These are phyloP conservation scores for Suncus etruscus DNA, from an alignment of 2,113 vertebrate genomes.

Conservation along the genomic window DNA sequence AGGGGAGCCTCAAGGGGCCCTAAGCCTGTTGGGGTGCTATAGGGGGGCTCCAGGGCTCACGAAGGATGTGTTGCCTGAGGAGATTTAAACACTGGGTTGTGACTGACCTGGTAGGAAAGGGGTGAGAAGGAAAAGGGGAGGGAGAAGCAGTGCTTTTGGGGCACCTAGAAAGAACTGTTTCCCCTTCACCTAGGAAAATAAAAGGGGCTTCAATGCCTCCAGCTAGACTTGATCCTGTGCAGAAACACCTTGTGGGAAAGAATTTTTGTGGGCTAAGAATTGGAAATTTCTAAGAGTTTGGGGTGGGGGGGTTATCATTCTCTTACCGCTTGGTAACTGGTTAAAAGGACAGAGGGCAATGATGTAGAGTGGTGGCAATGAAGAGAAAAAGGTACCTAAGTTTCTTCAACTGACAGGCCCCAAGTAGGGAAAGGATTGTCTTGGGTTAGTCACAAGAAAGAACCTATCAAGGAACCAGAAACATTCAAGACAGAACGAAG, in stretches of 20 bases:
- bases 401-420: background rate
- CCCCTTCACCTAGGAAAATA: background rate
- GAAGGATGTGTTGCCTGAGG: background rate
- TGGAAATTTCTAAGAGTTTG: background rate
- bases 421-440: rapidly evolving
- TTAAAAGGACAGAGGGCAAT: background rate
- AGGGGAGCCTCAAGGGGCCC: background rate
- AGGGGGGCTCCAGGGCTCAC: background rate
- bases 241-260: background rate
- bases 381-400: background rate
- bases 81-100: background rate
- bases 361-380: background rate
- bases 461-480: background rate
- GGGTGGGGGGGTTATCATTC: background rate
- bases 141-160: background rate
- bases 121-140: background rate
- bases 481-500: background rate
- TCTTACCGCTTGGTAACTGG: background rate
- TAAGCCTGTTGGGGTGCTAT: background rate
- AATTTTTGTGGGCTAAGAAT: background rate
- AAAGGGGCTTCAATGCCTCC: rapidly evolving
- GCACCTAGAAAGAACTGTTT: rapidly evolving
- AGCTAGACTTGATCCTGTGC: background rate
- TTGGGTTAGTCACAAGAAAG: background rate
- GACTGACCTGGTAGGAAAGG: background rate